Conservation (phyloP, 2,888 invertebrate species). For the Morinoia aosen region DNA sequence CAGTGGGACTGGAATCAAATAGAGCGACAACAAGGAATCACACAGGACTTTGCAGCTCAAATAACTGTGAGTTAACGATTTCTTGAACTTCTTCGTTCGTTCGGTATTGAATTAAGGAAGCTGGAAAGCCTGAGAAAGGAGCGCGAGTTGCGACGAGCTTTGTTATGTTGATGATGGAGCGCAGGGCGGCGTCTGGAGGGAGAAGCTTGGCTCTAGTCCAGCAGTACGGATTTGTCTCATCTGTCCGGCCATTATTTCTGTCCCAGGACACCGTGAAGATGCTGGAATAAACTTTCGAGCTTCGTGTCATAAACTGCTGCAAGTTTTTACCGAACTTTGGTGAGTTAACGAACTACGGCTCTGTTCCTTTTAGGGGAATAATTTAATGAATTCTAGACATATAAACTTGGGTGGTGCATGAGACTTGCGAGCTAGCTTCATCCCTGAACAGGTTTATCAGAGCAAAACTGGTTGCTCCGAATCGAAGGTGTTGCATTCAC, state of each 20-base stretch:
- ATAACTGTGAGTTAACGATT: background rate
- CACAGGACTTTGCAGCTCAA: background rate
- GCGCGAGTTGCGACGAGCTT: conserved; percentile 10
- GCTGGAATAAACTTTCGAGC: conserved; percentile 37
- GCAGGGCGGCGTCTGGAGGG: background rate
- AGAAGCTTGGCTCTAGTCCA: background rate
- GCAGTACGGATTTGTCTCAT: conserved; percentile 43
- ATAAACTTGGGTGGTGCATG: background rate
- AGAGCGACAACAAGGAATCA: background rate
- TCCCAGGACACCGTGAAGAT: conserved; percentile 37
- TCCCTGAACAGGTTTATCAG: background rate
- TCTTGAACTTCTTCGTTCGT: background rate
- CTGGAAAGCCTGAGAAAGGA: background rate
- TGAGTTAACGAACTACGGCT: conserved; percentile 6
- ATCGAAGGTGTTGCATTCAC: background rate
- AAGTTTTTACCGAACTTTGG: conserved; percentile 16
- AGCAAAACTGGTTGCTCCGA: background rate
- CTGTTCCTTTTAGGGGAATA: background rate
- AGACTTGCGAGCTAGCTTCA: background rate
- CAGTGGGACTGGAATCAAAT: background rate
- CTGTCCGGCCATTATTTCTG: conserved; percentile 33
- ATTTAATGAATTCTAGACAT: background rate
- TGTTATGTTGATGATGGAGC: background rate
- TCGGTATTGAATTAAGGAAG: background rate
- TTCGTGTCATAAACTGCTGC: conserved; percentile 29